These are phyloP conservation scores for Parnassius glacialis DNA, from an alignment of 2,888 invertebrate species.

Conservation along the genomic window DNA sequence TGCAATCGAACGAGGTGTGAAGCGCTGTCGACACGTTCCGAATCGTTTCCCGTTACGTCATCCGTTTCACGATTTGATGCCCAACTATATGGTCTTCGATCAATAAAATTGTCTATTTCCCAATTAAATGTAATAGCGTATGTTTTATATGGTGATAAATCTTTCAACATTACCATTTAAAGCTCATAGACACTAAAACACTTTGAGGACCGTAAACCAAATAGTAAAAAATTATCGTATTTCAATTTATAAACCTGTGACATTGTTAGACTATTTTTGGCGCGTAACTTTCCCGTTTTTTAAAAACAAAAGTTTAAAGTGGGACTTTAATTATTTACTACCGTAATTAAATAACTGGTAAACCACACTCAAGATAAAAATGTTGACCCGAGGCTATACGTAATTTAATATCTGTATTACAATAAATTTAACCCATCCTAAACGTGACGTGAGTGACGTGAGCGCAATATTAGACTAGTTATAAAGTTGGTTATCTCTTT, in stretches of 20 bases:
- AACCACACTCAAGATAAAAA: slow-evolving; percentile 64
- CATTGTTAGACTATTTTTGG: slow-evolving; percentile 1
- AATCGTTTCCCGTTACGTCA: slow-evolving; percentile 42
- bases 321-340: slow-evolving; percentile 25
- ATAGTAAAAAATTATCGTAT: slow-evolving; percentile 11
- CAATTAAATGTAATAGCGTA: slow-evolving; percentile 30
- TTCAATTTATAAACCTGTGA: slow-evolving; percentile 17
- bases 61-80: slow-evolving; percentile 31
- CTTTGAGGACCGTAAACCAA: slow-evolving; percentile 24
- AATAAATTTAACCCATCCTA: slow-evolving; percentile 27
- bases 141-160: slow-evolving; percentile 23
- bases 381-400: slow-evolving; percentile 51
- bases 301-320: slow-evolving; percentile 3
- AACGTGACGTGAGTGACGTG: slow-evolving; percentile 31
- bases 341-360: slow-evolving; percentile 61
- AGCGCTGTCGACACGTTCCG: slow-evolving; percentile 54
- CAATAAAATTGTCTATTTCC: slow-evolving; percentile 29
- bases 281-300: slow-evolving; percentile 1
- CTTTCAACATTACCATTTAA: slow-evolving; percentile 21
- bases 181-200: slow-evolving; percentile 24
- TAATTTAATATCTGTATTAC: slow-evolving; percentile 57
- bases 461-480: slow-evolving; percentile 30
- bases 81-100: slow-evolving; percentile 12
- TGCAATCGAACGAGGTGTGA: slow-evolving; percentile 53
- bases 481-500: slow-evolving; percentile 24